Evolutionary conservation across 37 sponge, comb jelly and placozoan species (phyloP), one percentile per base, ranked within the genome.

Genomic region (Oopsacas minuta): DNA sequence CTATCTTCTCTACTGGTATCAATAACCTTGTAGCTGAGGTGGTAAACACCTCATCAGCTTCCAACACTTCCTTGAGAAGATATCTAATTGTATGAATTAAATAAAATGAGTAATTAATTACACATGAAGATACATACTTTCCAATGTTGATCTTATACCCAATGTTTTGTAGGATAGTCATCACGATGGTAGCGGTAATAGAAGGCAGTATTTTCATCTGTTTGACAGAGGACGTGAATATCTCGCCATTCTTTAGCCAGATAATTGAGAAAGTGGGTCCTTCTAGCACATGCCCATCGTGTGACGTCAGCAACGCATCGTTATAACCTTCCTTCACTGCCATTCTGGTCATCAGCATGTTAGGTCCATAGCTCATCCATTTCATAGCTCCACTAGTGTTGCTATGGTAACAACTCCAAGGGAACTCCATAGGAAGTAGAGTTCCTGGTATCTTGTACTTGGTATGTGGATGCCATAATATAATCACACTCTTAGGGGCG

Each of bases 291-390:
- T 25, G 7, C 75, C 75, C 75, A 3, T 61, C 75, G 20, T 61
- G 28, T n/a, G 75, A 32, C 22, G 75, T 61, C 75, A 61, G 75
- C 30, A 61, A 34, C 30, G 75, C 75, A 12, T 61, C 75, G 1
- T 61, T 34, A 34, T 32, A 61, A 3, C 75, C 75, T 34, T 5
- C 22, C 30, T 61, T 61, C 7, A 20, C 22, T 5, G 75, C 75
- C 28, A n/a, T 61, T n/a, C 75, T 61, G 32, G 75, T 61, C 75
- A 61, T 61, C 32, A 61, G 75, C 75, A 61, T 61, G 30, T 61
- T 61, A 34, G 75, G 30, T 3, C 32, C 75, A 12, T 61, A 61
- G 75, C 75, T 61, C 30, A 61, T 10, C 75, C 75, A 61, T 12
- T 61, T 61, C 1, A 61, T 61, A 3, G 75, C 1, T 3, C 28